These are phyloP conservation scores for Heliocidaris erythrogramma DNA, from an alignment of 35 echinoderm and acorn worm species.

Conservation along the genomic window DNA sequence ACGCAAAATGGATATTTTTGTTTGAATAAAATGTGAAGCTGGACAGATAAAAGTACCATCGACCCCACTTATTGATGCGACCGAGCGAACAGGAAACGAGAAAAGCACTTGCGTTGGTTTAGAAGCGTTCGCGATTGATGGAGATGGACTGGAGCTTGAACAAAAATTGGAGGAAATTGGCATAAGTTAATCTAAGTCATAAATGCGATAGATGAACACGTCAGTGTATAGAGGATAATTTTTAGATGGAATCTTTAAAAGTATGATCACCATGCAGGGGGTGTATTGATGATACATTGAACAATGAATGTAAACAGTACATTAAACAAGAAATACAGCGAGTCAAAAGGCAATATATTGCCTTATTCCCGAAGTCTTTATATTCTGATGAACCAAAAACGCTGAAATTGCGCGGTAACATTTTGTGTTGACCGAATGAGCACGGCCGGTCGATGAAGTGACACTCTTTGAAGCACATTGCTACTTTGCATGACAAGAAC, in stretches of 20 bases:
- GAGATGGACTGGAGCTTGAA: background rate
- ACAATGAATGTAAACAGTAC: background rate
- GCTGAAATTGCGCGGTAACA: background rate
- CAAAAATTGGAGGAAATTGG: background rate
- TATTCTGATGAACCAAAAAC: background rate
- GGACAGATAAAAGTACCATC: background rate
- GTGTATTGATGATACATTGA: background rate
- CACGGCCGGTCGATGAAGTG: background rate
- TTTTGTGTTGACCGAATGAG: background rate
- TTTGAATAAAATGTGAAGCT: background rate
- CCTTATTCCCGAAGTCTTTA: background rate
- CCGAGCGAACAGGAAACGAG: background rate
- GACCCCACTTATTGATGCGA: background rate
- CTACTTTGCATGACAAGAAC: too few species aligned
- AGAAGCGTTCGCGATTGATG: background rate
- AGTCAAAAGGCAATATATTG: too few species aligned
- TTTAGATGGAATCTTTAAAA: background rate
- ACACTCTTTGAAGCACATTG: background rate
- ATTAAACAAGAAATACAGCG: too few species aligned
- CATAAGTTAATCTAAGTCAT: background rate
- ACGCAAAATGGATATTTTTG: background rate
- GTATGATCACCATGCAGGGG: background rate
- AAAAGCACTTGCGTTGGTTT: background rate
- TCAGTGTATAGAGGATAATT: background rate
- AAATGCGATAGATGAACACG: background rate